Base-by-base conservation (phyloP, 2,888 invertebrate species). In the Mechanitis mazaeus region DNA sequence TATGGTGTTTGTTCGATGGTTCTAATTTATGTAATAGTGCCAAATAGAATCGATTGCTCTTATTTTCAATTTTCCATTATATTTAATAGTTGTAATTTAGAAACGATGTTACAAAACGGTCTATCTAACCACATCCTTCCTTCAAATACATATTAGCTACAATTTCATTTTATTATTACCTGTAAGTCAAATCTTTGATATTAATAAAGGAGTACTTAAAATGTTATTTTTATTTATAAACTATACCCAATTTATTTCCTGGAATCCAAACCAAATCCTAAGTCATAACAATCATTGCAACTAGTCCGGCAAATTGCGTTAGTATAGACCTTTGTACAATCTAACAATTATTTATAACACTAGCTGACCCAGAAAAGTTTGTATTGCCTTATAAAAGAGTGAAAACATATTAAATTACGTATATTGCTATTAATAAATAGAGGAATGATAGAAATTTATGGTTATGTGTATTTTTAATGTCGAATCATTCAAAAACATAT, bases 1-100 rank as follows among this genome's bases (percentile, higher is more conserved):
- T 58, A 68, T 68, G 68, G 68, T 75, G 75, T 77, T 80, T 69
- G 77, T 80, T 83, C 76, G 75, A 78, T 78, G 78, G 73, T 79
- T 81, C 75, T 77, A 67, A 77, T 82, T 80, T 78, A 78, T 75
- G 72, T 82, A 80, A 79, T 83, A 85, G 87, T 85, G 85, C 88
- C 87, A 87, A 79, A 81, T 85, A 85, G 79, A 74, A 72, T 75
- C 70, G 65, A 73, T 56, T 71, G 70, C 71, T 72, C 66, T 74
- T 74, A 74, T 70, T 66, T 57, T 54, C 20, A 45, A 33, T 28
- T 69, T 69, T 71, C 69, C 70, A 77, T 72, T 73, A 66, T 75
- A 74, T 72, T 47, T 70, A 69, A 73, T 73, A 67, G 72, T 68
- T 69, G 62, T 77, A 82, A 81, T 80, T 71, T 75, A 47, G 55